Evolutionary conservation across 2,797 vertebrate species (phyloP).

Genomic region (Hirundo rustica): DNA sequence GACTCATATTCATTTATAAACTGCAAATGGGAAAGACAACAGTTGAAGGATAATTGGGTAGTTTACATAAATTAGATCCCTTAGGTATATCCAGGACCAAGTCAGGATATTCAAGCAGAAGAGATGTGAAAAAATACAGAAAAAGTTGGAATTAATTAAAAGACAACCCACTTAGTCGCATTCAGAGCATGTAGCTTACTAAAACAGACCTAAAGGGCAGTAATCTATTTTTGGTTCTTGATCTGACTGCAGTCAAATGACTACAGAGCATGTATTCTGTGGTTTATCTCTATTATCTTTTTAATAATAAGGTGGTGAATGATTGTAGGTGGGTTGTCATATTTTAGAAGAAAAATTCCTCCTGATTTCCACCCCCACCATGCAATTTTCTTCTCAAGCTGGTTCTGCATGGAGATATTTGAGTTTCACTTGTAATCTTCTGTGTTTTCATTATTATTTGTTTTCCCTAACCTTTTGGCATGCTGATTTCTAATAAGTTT

Average conservation of each 20-base stretch:
- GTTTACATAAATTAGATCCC: conserved; percentile 27
- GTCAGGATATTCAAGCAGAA: neutral
- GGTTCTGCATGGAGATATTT: neutral
- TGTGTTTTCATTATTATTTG: neutral
- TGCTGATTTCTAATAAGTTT: neutral
- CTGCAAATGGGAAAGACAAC: neutral
- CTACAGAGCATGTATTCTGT: neutral
- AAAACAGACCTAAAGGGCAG: conserved; percentile 26
- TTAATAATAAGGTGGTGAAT: conserved; percentile 60
- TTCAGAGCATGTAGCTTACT: neutral
- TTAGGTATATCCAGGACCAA: neutral
- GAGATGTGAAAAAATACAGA: neutral
- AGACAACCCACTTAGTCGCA: neutral
- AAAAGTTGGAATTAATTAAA: neutral
- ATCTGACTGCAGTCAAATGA: conserved; percentile 35
- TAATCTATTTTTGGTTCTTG: conserved; percentile 42
- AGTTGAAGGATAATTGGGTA: conserved; percentile 30
- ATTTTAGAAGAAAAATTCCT: conserved; percentile 48
- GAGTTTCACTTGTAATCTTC: neutral
- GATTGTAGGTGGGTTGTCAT: conserved; percentile 60
- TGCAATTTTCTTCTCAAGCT: conserved; percentile 45
- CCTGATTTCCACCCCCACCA: conserved; percentile 47
- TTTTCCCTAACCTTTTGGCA: neutral
- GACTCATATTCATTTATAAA: conserved; percentile 29
- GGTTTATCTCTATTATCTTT: conserved; percentile 38